Percentiles rank a stretch among this genome's conserved stretches.
phyloP scores from a whole-genome alignment of 2,113 vertebrate genomes.

The Spea bombifrons region DNA sequence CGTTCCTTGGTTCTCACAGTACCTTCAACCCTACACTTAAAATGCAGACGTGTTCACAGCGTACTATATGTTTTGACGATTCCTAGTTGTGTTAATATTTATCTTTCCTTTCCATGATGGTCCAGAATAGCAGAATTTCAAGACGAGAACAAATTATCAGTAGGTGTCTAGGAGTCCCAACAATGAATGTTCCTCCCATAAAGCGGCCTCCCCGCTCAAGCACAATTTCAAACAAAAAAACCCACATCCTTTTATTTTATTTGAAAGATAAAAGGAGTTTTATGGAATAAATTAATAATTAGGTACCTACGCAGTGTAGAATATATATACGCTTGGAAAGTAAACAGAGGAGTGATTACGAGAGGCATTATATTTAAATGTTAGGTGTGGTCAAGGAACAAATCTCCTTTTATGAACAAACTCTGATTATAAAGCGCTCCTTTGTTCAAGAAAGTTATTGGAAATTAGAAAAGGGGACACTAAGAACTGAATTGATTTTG shows the following conservation, averaged over 20 bases:
- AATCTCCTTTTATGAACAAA: constrained; percentile 4
- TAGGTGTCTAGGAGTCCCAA: not conserved
- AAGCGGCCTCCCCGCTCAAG: not conserved
- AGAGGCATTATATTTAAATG: constrained; percentile 2
- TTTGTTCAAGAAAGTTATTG: not conserved
- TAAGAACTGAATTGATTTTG: too few species aligned
- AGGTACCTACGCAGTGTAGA: not conserved
- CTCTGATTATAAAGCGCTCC: constrained; percentile 3
- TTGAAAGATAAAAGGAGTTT: not conserved
- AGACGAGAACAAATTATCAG: not conserved
- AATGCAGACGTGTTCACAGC: too few species aligned
- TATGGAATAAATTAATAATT: not conserved
- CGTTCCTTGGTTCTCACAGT: too few species aligned
- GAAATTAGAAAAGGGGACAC: not conserved
- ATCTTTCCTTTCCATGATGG: too few species aligned
- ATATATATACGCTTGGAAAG: constrained; percentile 1
- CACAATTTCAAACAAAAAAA: not conserved
- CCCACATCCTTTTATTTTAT: not conserved
- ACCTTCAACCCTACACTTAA: too few species aligned
- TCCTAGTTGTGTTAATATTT: too few species aligned
- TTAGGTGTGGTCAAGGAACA: constrained; percentile 22
- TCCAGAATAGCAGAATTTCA: too few species aligned
- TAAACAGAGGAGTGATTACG: constrained; percentile 1
- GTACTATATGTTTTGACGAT: too few species aligned
- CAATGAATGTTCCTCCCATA: not conserved